Conservation (phyloP, 2,113 vertebrate genomes). For the Boleophthalmus pectinirostris region DNA sequence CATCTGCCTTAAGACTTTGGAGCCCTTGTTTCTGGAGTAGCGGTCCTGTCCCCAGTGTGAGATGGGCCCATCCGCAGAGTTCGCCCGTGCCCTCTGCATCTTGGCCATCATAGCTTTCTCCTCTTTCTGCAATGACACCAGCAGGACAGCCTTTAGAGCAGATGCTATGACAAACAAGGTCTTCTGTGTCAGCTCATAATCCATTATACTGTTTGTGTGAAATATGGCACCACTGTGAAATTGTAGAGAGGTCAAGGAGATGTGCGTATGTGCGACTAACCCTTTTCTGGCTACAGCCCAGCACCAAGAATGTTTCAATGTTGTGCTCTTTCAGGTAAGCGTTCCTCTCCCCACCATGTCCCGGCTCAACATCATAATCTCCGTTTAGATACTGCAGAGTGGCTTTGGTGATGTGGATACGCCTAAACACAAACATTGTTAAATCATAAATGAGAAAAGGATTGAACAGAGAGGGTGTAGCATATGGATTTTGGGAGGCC, state of each 20-base stretch:
- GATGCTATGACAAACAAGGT: slow-evolving; percentile 24
- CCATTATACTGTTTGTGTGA: slow-evolving; percentile 54
- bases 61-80: slow-evolving; percentile 88
- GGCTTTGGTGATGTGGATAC: slow-evolving; percentile 95
- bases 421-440: slow-evolving; percentile 67
- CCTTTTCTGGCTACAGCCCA: slow-evolving; percentile 94
- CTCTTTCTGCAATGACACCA: slow-evolving; percentile 82
- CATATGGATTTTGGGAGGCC: slow-evolving; percentile 35
- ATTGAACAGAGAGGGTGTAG: neutral
- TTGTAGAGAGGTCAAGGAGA: slow-evolving; percentile 26
- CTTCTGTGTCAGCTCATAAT: slow-evolving; percentile 46
- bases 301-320: slow-evolving; percentile 94
- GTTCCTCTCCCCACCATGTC: slow-evolving; percentile 89
- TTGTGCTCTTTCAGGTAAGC: slow-evolving; percentile 91
- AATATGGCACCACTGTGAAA: slow-evolving; percentile 40
- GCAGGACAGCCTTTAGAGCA: slow-evolving; percentile 13
- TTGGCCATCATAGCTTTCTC: slow-evolving; percentile 95
- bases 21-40: slow-evolving; percentile 91
- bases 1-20: slow-evolving; percentile 96
- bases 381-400: slow-evolving; percentile 93
- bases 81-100: slow-evolving; percentile 88
- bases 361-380: slow-evolving; percentile 94
- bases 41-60: slow-evolving; percentile 93
- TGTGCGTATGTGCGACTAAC: slow-evolving; percentile 70
- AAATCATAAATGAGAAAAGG: neutral